These are phyloP conservation scores for Halcyon leucocephala DNA, from an alignment of 2,797 vertebrate species.

Conservation along the genomic window DNA sequence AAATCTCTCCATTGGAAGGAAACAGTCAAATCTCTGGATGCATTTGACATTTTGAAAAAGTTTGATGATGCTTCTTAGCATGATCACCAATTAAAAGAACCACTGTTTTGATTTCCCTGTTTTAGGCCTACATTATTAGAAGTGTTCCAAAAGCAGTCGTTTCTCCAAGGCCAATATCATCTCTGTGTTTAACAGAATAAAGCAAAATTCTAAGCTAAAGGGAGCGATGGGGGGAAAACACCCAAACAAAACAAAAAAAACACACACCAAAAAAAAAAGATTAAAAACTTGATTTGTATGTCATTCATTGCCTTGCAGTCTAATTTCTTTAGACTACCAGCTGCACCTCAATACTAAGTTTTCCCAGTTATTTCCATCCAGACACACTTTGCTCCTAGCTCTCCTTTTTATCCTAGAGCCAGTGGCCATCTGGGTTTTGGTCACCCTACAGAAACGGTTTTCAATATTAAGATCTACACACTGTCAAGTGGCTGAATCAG, in stretches of 20 bases:
- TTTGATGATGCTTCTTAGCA: background rate
- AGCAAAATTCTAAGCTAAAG: background rate
- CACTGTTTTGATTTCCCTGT: background rate
- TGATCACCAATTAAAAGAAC: background rate
- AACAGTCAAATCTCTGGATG: background rate
- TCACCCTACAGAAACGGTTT: background rate
- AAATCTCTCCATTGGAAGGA: background rate
- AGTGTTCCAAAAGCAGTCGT: background rate
- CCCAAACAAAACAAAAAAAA: too few species aligned
- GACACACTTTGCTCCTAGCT: background rate
- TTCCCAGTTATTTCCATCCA: background rate
- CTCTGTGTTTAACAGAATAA: background rate
- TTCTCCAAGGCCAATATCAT: background rate
- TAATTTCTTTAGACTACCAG: background rate
- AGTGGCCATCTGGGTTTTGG: background rate
- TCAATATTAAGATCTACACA: background rate
- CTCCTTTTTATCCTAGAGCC: background rate
- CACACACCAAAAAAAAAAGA: too few species aligned
- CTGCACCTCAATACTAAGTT: background rate
- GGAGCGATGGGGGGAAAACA: accelerated
- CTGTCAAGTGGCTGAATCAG: background rate
- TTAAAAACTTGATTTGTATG: background rate
- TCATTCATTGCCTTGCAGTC: background rate
- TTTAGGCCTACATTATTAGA: background rate
- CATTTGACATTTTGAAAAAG: background rate